Conservation (phyloP, 2,797 vertebrate species). For the Cyprinodon diabolis region DNA sequence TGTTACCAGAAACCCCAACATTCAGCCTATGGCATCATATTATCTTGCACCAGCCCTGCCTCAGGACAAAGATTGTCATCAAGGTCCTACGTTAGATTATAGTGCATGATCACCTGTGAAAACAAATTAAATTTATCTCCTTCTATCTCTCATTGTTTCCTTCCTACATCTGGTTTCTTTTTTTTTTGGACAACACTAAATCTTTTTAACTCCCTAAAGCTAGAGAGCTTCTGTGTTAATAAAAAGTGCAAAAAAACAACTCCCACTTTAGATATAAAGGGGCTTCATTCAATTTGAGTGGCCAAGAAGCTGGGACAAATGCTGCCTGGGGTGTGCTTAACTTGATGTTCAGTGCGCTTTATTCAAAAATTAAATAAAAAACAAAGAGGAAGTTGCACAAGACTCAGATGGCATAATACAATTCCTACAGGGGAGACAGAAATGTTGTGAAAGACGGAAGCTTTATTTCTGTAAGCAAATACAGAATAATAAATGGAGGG, state of each 20-base stretch:
- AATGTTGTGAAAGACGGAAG: constrained; percentile 2
- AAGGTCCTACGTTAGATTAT: constrained; percentile 8
- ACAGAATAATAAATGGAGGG: constrained; percentile 2
- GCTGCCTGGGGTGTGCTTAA: constrained; percentile 48
- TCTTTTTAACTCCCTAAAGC: constrained; percentile 24
- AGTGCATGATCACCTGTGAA: constrained; percentile 9
- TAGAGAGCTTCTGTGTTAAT: constrained; percentile 21
- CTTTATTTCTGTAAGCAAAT: constrained; percentile 10
- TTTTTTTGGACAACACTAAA: constrained; percentile 16
- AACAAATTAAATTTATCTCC: constrained; percentile 5
- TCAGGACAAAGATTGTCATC: constrained; percentile 26
- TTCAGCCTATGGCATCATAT: no score
- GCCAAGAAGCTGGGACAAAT: constrained; percentile 48
- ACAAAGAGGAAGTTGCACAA: neutral
- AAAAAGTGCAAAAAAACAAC: constrained; percentile 16
- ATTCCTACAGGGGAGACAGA: constrained; percentile 15
- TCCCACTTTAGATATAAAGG: constrained; percentile 42
- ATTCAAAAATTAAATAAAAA: constrained; percentile 18
- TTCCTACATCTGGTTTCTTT: constrained; percentile 19
- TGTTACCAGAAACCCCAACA: no score
- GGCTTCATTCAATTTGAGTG: constrained; percentile 35
- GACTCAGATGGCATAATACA: constrained; percentile 22
- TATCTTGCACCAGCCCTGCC: constrained; percentile 24
- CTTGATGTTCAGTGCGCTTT: constrained; percentile 24
- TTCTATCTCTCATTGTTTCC: neutral